These are phyloP conservation scores for Monoplex corrugatus DNA, from an alignment of 2,888 invertebrate genomes.

Conservation along the genomic window DNA sequence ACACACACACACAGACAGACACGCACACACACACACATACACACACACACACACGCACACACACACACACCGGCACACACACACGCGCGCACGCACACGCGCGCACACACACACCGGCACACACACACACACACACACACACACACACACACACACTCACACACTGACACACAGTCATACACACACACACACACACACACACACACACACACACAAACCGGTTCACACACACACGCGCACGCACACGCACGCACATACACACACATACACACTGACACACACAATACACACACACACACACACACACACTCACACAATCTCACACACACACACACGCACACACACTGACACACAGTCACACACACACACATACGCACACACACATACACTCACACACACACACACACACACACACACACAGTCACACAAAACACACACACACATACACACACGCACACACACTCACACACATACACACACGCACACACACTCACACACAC, in stretches of 20 bases:
- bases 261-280: background rate
- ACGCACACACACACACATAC: too few species aligned
- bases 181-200: background rate
- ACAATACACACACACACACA: constrained; percentile 8
- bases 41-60: too few species aligned
- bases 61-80: background rate
- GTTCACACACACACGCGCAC: too few species aligned
- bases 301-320: background rate
- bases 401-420: constrained; percentile 23
- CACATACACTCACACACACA: background rate
- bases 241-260: too few species aligned
- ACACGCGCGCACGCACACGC: background rate
- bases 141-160: background rate
- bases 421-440: background rate
- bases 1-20: too few species aligned
- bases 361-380: background rate
- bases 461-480: background rate
- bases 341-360: background rate
- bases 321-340: background rate
- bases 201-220: too few species aligned
- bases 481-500: background rate
- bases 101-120: background rate
- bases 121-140: background rate
- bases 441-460: background rate
- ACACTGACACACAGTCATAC: background rate